A percentile compares a stretch with the other conserved stretches of the same genome.
Conservation (phyloP, 2,113 vertebrate genomes). For the Ornithorhynchus anatinus region DNA sequence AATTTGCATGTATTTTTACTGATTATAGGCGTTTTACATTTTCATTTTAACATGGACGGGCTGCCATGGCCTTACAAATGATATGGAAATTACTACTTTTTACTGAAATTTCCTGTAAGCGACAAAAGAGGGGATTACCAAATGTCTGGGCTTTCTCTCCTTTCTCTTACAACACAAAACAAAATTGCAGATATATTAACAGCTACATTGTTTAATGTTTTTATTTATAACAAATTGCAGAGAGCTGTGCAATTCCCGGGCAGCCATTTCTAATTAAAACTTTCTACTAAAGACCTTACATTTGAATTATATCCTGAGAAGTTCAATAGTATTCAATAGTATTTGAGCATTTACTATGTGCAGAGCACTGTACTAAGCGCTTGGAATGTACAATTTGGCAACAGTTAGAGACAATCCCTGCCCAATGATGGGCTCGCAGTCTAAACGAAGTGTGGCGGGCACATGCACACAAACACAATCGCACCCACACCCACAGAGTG, state of each 20-base stretch:
- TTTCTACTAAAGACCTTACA: background rate
- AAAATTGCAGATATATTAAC: background rate
- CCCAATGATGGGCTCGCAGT: too few relatives aligned
- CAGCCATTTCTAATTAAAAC: conserved; percentile 19
- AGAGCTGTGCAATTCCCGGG: background rate
- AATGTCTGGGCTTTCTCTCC: conserved; percentile 6
- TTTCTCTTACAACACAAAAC: conserved; percentile 31
- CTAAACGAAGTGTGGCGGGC: too few relatives aligned
- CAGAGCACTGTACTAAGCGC: too few relatives aligned
- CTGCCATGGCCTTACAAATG: conserved; percentile 62
- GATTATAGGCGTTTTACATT: conserved; percentile 45
- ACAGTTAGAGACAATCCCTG: too few relatives aligned
- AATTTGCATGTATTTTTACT: conserved; percentile 49
- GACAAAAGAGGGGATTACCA: conserved; percentile 54
- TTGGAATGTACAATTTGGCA: too few relatives aligned
- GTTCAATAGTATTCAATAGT: too few relatives aligned
- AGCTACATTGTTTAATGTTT: conserved; percentile 29
- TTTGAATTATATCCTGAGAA: background rate
- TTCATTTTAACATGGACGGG: conserved; percentile 43
- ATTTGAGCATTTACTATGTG: too few relatives aligned
- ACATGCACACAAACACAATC: too few relatives aligned
- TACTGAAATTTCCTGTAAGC: conserved; percentile 52
- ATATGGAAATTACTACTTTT: conserved; percentile 62
- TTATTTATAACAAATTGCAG: background rate
- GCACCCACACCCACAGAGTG: too few relatives aligned